Evolutionary conservation across 2,888 invertebrate species (phyloP).

Genomic region (Drosophila anomelani): DNA sequence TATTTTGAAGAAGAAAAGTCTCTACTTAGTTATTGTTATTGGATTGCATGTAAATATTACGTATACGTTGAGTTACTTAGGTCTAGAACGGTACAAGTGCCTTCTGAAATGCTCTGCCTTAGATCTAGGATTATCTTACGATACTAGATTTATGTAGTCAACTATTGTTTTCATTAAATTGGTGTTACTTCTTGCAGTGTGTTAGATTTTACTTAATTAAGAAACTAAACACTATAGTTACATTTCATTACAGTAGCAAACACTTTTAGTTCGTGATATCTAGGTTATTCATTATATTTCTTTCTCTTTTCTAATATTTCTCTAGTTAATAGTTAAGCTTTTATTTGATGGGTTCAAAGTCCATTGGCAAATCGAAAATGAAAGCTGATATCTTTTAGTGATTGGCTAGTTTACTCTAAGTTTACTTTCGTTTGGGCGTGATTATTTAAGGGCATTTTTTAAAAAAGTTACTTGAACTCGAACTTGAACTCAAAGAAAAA

Average conservation of each 20-base stretch:
- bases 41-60: constrained; percentile 33
- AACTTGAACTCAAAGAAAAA: constrained; percentile 37
- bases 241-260: constrained; percentile 68
- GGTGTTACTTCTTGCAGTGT: constrained; percentile 70
- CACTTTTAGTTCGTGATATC: constrained; percentile 57
- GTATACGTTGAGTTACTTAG: constrained; percentile 37
- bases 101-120: constrained; percentile 74
- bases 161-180: constrained; percentile 32
- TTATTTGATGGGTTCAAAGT: constrained; percentile 60
- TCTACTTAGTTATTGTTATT: constrained; percentile 27
- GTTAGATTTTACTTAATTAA: constrained; percentile 2
- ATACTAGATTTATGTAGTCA: background rate
- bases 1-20: constrained; percentile 6
- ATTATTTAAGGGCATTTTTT: constrained; percentile 58
- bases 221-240: constrained; percentile 7
- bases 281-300: constrained; percentile 5
- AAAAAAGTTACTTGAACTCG: constrained; percentile 23
- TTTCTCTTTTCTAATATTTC: constrained; percentile 15
- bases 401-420: constrained; percentile 37
- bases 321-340: constrained; percentile 18
- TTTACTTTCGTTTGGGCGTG: constrained; percentile 53
- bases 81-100: constrained; percentile 73
- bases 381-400: constrained; percentile 36
- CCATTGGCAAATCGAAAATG: constrained; percentile 49
- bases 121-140: constrained; percentile 17